Evolutionary conservation across 2,113 vertebrate species (phyloP).

Genomic region (Fulmarus glacialis): DNA sequence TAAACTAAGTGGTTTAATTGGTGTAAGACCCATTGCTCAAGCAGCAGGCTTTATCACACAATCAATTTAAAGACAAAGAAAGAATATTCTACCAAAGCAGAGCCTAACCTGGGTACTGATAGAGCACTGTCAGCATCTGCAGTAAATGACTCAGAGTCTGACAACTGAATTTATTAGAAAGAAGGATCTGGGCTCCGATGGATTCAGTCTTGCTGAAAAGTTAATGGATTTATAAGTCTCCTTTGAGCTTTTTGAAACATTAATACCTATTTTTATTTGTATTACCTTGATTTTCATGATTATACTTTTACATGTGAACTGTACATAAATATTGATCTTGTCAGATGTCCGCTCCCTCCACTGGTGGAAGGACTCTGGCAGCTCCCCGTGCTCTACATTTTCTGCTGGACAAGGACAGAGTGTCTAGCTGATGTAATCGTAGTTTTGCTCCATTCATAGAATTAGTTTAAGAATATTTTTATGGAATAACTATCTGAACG

Average conservation of each 20-base stretch:
- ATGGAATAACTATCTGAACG: constrained; percentile 12
- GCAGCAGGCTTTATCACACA: not conserved
- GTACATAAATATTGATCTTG: not conserved
- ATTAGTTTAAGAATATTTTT: constrained; percentile 30
- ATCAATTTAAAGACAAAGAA: not conserved
- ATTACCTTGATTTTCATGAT: not conserved
- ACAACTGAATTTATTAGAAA: constrained; percentile 41
- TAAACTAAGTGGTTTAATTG: not conserved
- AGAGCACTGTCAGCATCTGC: not conserved
- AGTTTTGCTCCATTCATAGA: constrained; percentile 1
- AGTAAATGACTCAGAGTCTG: not conserved
- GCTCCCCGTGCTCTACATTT: not conserved
- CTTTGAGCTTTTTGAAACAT: constrained; percentile 20
- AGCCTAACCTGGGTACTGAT: not conserved
- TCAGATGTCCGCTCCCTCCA: not conserved
- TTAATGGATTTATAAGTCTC: constrained; percentile 18
- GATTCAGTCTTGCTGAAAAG: constrained; percentile 24
- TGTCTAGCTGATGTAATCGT: not conserved
- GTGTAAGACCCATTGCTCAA: not conserved
- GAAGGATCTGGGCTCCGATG: not conserved
- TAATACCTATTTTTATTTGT: constrained; percentile 27
- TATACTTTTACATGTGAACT: not conserved
- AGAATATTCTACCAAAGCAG: not conserved
- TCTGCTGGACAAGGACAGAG: not conserved
- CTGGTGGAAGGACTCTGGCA: not conserved